Evolutionary conservation across 2,888 invertebrate genomes (phyloP).

Genomic region (Lithophane ornitopus): DNA sequence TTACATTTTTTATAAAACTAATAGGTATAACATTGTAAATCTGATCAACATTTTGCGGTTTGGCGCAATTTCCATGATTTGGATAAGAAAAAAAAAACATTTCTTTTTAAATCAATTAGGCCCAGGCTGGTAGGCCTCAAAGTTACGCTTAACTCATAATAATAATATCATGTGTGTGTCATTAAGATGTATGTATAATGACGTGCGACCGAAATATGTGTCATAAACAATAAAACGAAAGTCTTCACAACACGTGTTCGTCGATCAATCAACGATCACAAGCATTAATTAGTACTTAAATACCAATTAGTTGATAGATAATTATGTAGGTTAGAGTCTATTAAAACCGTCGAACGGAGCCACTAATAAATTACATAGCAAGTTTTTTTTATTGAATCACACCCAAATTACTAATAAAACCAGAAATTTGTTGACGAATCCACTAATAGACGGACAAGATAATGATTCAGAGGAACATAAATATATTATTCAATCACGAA

Average conservation of each 20-base stretch:
- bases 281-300: slow-evolving; percentile 81
- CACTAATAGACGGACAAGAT: slow-evolving; percentile 61
- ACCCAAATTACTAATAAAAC: slow-evolving; percentile 62
- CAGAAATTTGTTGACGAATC: slow-evolving; percentile 61
- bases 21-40: not conserved
- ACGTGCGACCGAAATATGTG: slow-evolving; percentile 59
- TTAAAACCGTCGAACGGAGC: slow-evolving; percentile 73
- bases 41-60: not conserved
- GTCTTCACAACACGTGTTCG: slow-evolving; percentile 73
- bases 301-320: slow-evolving; percentile 81
- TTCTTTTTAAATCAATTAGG: not conserved
- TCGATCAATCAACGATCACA: slow-evolving; percentile 77
- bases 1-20: not conserved
- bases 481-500: slow-evolving; percentile 59
- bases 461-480: slow-evolving; percentile 60
- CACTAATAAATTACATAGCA: slow-evolving; percentile 68
- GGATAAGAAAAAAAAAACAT: not conserved
- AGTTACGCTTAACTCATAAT: not conserved
- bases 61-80: not conserved
- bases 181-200: slow-evolving; percentile 39
- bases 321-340: slow-evolving; percentile 77
- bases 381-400: slow-evolving; percentile 63
- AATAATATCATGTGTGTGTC: slow-evolving; percentile 31
- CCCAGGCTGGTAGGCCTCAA: too few relatives aligned
- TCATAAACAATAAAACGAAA: slow-evolving; percentile 70